Evolutionary conservation across 2,888 invertebrate genomes (phyloP).

Genomic region (Timandra comae): DNA sequence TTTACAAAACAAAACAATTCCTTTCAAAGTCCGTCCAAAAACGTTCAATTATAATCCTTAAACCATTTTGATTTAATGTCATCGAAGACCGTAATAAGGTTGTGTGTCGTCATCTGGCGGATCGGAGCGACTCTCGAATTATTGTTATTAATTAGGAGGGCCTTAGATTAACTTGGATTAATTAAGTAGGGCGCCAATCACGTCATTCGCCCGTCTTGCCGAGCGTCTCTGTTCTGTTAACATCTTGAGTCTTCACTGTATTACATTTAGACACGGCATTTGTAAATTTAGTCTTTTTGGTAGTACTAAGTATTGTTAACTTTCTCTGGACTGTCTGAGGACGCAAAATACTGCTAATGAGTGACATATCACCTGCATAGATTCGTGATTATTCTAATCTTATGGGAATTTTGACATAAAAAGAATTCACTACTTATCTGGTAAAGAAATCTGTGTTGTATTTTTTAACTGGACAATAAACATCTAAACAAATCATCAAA

Average conservation of each 20-base stretch:
- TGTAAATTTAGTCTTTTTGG: too few species aligned
- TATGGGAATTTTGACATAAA: too few species aligned
- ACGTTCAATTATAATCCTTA: conserved; percentile 26
- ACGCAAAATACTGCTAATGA: too few species aligned
- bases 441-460: too few species aligned
- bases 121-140: conserved; percentile 54
- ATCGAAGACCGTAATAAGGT: conserved; percentile 32
- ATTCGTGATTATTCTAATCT: too few species aligned
- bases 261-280: conserved; percentile 24
- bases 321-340: too few species aligned
- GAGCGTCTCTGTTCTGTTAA: conserved; percentile 72
- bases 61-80: conserved; percentile 46
- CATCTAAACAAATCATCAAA: too few species aligned
- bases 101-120: conserved; percentile 62
- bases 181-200: conserved; percentile 74
- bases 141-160: conserved; percentile 75
- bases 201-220: conserved; percentile 57
- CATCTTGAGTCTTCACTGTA: conserved; percentile 46
- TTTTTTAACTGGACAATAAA: too few species aligned
- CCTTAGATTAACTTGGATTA: conserved; percentile 52
- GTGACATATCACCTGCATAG: too few species aligned
- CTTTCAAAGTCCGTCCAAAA: too few species aligned
- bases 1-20: too few species aligned
- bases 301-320: too few species aligned
- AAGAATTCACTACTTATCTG: background rate